Evolutionary conservation across 2,113 vertebrate species (phyloP), one percentile per base, ranked within the genome.

Genomic region (Chloropsis cyanopogon): DNA sequence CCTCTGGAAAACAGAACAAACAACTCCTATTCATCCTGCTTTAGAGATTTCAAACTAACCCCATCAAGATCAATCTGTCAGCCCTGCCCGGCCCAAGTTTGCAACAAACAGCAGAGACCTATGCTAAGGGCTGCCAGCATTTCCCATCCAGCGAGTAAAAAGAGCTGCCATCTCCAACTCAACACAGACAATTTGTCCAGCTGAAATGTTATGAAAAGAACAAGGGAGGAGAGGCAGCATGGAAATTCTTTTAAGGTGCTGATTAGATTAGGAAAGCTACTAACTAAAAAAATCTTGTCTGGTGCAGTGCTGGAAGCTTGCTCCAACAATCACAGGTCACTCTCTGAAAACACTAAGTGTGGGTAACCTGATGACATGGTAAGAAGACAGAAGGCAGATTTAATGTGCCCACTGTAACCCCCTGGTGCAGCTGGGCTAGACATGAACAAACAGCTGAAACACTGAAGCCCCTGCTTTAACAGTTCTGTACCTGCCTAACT

Each of bases 21-120:
- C 28, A 87, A 75, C 88, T 87, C 65, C 54, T 76, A 54, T 71
- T 77, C n/a, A 71, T 79, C n/a, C 37, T 83, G 11, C 57, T 92
- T 95, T 66, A 82, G 65, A 95, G 77, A 70, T 89, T 95, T 95
- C 47, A 64, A 14, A 33, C 63, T 46, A 89, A 94, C 69, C 50
- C 60, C 42, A 94, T 79, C 78, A 63, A 83, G 14, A 72, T 46
- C 2, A 28, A 82, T 86, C 69, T 86, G 57, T 49, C 4, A 10
- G 76, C 68, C 69, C n/a, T n/a, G 54, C 41, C 61, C 28, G 59
- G 46, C 35, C 7, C 24, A 87, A 61, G 59, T 69, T 52, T 37
- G 49, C 63, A 82, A 56, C 49, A 84, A 92, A 76, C 28, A 41
- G 50, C 83, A 85, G 29, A 21, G 68, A 76, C 25, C 80, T 85